Evolutionary conservation across 53 echinoderm and acorn worm species (phyloP), one percentile per base, ranked within the genome.

Genomic region (Pentamera pediparva): DNA sequence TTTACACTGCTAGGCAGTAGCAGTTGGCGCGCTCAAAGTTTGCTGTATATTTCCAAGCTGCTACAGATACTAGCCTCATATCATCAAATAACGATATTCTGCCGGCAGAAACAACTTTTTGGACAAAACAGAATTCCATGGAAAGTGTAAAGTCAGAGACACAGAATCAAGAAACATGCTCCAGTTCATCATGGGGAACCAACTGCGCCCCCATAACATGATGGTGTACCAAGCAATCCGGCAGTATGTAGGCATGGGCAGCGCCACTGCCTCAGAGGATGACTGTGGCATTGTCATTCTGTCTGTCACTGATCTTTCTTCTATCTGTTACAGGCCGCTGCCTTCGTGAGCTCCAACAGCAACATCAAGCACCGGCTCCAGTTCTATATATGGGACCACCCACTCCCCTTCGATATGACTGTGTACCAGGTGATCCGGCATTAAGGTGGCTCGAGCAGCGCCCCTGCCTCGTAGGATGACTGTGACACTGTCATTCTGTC

Each of bases 351-450:
- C 20, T 58, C 86, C 70, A 91, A 91, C 77, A 91, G 81, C 56
- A 98, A 91, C 86, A 91, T 98, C 80, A 88, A 91, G 58, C 98
- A 98, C 83, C 85, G 85, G 65, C 76, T 98, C 12, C 86, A 98
- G 81, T 98, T 98, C 67, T 59, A 86, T 31, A 89, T 98, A 20
- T 89, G 84, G 3, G 91, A 91, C 32, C 91, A 84, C 17, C 82
- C 83, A 13, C 89, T 98, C 27, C 98, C 91, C 1, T 98, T 91
- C 74, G 89, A 89, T 72, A 91, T 91, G 98, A 98, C 98, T 3
- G 98, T 98, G 28, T 98, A 98, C 74, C 98, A 98, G 78, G 86
- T 92, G 5, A 84, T 98, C 62, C 91, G 86, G 75, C 98, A 98
- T 84, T 92, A 77, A 65, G 92, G 90, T 29, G 80, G 69, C 47